Percentiles rank a stretch among this genome's conserved stretches.
Conservation (phyloP, 2,888 invertebrate genomes). For the Globia sparganii region DNA sequence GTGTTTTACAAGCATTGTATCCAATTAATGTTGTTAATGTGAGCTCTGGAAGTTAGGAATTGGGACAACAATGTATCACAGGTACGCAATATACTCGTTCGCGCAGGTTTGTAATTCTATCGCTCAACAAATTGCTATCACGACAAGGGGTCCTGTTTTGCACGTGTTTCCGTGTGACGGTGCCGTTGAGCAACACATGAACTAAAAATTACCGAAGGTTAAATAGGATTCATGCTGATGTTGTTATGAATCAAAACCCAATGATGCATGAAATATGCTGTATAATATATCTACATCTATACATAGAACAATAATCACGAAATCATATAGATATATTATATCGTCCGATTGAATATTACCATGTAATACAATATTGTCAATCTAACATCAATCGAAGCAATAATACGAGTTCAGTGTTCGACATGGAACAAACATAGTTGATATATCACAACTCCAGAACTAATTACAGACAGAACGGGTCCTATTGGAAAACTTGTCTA, state of each 20-base stretch:
- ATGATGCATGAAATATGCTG: background rate
- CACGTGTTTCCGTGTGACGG: constrained; percentile 9
- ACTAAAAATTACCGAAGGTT: background rate
- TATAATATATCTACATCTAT: background rate
- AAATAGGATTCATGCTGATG: background rate
- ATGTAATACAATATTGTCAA: constrained; percentile 17
- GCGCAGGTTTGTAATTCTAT: constrained; percentile 46
- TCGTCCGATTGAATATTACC: background rate
- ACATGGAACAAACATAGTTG: constrained; percentile 16
- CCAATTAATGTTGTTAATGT: constrained; percentile 64
- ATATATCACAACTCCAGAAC: constrained; percentile 29
- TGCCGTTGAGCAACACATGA: background rate
- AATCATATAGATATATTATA: too few relatives aligned
- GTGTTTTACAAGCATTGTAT: constrained; percentile 61
- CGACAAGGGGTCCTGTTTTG: constrained; percentile 17
- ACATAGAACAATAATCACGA: too few relatives aligned
- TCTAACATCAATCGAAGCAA: constrained; percentile 11
- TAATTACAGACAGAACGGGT: constrained; percentile 32
- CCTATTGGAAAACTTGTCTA: constrained; percentile 39
- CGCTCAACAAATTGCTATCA: constrained; percentile 50
- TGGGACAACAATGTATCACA: constrained; percentile 60
- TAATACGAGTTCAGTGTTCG: constrained; percentile 6
- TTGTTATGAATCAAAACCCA: background rate
- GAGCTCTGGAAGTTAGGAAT: constrained; percentile 53
- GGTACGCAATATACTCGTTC: constrained; percentile 50